Evolutionary conservation across 35 echinoderm and acorn worm genomes (phyloP).

Genomic region (Heliocidaris tuberculata): DNA sequence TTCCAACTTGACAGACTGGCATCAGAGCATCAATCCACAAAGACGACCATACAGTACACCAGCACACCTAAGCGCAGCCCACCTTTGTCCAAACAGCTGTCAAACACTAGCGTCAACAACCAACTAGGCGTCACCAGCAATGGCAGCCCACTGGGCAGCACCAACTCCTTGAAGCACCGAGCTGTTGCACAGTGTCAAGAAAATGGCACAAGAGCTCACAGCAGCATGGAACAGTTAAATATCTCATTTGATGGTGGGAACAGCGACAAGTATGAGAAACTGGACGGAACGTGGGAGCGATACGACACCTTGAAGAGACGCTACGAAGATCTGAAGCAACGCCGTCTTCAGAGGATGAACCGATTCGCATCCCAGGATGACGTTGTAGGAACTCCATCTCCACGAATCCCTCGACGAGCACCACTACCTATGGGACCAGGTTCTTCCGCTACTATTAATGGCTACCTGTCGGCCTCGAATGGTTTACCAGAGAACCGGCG

Average conservation of each 20-base stretch:
- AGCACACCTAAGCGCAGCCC: conserved; percentile 29
- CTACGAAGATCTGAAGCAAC: conserved; percentile 74
- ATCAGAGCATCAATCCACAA: conserved; percentile 61
- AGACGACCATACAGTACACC: conserved; percentile 33
- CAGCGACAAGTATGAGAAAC: conserved; percentile 44
- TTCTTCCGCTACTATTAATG: conserved; percentile 37
- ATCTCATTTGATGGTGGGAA: conserved; percentile 50
- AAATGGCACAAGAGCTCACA: conserved; percentile 44
- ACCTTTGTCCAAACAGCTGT: conserved; percentile 16
- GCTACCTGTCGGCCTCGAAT: conserved; percentile 12
- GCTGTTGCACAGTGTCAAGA: conserved; percentile 52
- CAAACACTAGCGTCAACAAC: conserved; percentile 16
- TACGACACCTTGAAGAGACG: conserved; percentile 78
- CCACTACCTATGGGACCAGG: conserved; percentile 34
- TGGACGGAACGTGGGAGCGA: conserved; percentile 73
- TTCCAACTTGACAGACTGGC: conserved; percentile 80
- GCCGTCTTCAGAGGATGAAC: conserved; percentile 58
- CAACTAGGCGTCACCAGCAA: conserved; percentile 23
- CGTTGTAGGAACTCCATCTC: conserved; percentile 46
- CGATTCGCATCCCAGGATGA: conserved; percentile 69
- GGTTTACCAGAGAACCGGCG: background rate
- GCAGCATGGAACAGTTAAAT: conserved; percentile 65
- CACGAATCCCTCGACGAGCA: conserved; percentile 22
- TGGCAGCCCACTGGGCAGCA: conserved; percentile 48
- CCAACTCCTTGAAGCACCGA: conserved; percentile 22